These are phyloP conservation scores for Laticauda colubrina DNA, from an alignment of 2,113 vertebrate species.

Conservation along the genomic window DNA sequence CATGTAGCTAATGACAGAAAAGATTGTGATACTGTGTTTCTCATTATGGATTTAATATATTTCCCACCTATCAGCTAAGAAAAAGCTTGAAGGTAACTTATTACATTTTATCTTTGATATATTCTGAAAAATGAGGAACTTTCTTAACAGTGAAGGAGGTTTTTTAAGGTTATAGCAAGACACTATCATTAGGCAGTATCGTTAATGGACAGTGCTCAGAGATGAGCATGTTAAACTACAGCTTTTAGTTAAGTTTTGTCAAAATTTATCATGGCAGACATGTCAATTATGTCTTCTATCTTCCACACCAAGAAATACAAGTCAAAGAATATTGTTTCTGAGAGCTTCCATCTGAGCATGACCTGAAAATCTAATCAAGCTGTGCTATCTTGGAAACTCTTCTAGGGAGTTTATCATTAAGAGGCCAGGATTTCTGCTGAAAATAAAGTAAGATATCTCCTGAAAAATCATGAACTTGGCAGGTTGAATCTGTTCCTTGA, in stretches of 20 bases:
- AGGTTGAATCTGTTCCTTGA: background rate
- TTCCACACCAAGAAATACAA: background rate
- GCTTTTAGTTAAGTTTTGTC: background rate
- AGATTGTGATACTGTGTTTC: background rate
- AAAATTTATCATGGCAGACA: background rate
- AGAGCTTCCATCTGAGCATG: background rate
- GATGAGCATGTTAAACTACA: background rate
- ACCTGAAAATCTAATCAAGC: background rate
- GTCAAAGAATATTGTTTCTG: background rate
- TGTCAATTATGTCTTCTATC: background rate
- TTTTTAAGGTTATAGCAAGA: background rate
- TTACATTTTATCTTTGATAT: background rate
- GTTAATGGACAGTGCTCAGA: background rate
- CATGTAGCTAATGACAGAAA: background rate
- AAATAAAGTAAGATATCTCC: background rate
- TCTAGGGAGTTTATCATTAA: background rate
- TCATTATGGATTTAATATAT: background rate
- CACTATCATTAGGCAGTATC: background rate
- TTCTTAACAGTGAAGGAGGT: background rate
- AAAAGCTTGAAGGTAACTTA: background rate
- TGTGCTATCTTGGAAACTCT: background rate
- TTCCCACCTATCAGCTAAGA: background rate
- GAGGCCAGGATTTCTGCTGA: background rate
- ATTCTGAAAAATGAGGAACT: background rate
- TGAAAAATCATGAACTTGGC: background rate